Evolutionary conservation across 2,797 vertebrate genomes (phyloP).

Genomic region (Babyrousa celebensis): DNA sequence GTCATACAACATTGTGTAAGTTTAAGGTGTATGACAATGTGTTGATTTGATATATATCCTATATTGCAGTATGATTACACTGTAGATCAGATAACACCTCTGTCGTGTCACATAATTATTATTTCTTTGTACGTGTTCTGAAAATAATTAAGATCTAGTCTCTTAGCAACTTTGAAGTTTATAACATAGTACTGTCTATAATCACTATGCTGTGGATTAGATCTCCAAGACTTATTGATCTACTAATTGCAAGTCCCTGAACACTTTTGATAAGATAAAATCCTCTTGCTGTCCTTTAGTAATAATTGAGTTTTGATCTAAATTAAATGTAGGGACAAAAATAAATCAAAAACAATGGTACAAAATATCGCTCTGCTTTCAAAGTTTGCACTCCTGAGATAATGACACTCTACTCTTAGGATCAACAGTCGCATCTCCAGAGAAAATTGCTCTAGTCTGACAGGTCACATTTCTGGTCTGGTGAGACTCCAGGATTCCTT

Average conservation of each 20-base stretch:
- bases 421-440: neutral
- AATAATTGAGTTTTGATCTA: slow-evolving; percentile 8
- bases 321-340: neutral
- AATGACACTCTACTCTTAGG: neutral
- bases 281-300: slow-evolving; percentile 4
- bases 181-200: neutral
- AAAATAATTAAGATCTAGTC: neutral
- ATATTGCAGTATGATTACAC: neutral
- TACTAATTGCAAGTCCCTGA: neutral
- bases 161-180: neutral
- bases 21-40: neutral
- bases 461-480: neutral
- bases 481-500: neutral
- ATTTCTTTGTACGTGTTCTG: neutral
- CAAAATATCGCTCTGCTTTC: neutral
- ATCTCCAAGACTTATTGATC: neutral
- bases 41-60: neutral
- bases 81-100: neutral
- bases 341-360: slow-evolving; percentile 17
- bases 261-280: slow-evolving; percentile 8
- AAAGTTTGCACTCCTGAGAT: neutral
- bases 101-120: neutral
- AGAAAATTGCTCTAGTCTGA: neutral
- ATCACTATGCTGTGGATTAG: neutral
- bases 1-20: neutral